phyloP scores from a whole-genome alignment of 2,888 invertebrate genomes.

The Eupeodes luniger region DNA sequence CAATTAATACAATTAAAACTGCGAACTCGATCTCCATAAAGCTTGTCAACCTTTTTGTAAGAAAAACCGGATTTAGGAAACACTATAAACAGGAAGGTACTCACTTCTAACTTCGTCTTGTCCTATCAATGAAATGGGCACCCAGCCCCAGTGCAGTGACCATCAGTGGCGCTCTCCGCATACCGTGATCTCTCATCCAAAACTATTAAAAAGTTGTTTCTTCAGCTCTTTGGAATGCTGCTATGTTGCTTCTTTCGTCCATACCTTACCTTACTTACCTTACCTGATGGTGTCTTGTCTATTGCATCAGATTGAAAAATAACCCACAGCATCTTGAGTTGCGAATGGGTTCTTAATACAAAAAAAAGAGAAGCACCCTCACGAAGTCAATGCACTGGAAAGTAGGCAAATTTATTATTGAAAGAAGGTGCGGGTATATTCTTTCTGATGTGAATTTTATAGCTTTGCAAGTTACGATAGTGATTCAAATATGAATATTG shows the following conservation, averaged over 20 bases:
- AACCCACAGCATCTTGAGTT: slow-evolving; percentile 7
- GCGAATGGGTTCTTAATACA: not conserved
- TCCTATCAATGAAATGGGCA: slow-evolving; percentile 7
- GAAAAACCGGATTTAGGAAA: slow-evolving; percentile 59
- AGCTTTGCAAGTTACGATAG: too few species aligned
- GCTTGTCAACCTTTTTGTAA: slow-evolving; percentile 25
- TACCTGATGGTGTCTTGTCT: not conserved
- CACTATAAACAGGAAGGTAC: not conserved
- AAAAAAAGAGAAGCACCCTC: slow-evolving; percentile 12
- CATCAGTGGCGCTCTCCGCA: not conserved
- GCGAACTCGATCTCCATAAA: not conserved
- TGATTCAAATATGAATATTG: too few species aligned
- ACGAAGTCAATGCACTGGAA: slow-evolving; percentile 61
- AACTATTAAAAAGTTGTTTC: slow-evolving; percentile 41
- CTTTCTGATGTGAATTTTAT: too few species aligned
- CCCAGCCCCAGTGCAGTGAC: not conserved
- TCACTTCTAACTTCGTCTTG: not conserved
- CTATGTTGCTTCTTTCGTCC: slow-evolving; percentile 13
- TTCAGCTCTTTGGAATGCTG: slow-evolving; percentile 47
- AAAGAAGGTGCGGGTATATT: not conserved
- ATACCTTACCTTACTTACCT: too few species aligned
- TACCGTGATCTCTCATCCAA: slow-evolving; percentile 34
- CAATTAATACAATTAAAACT: too few species aligned
- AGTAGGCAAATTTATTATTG: slow-evolving; percentile 34
- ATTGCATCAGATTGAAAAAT: slow-evolving; percentile 30